Conservation (phyloP, 2,797 vertebrate species). For the Parauchenoglanis ngamensis region DNA sequence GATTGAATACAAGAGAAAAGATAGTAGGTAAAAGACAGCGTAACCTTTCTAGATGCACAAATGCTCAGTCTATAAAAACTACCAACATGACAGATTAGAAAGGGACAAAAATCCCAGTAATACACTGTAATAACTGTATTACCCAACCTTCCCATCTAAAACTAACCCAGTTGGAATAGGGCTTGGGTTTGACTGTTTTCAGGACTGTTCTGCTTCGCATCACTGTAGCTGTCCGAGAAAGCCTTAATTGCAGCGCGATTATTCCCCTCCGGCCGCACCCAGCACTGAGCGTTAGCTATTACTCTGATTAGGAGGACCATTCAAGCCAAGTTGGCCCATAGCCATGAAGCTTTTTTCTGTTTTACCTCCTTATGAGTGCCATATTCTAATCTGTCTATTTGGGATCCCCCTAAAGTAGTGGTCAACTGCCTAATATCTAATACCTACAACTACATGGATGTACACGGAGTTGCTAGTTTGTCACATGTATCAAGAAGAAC, state of each 20-base stretch:
- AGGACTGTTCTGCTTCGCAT: conserved; percentile 25
- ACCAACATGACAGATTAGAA: neutral
- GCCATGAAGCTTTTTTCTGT: conserved; percentile 12
- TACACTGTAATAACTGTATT: neutral
- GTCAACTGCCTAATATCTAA: neutral
- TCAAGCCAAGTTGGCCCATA: conserved; percentile 17
- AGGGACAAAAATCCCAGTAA: neutral
- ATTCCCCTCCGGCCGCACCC: conserved; percentile 24
- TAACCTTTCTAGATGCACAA: neutral
- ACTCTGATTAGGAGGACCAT: conserved; percentile 35
- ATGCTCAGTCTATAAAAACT: neutral
- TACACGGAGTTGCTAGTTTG: neutral
- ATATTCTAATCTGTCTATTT: neutral
- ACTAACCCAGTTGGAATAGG: conserved; percentile 3
- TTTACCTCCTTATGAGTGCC: conserved; percentile 19
- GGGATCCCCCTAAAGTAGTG: neutral
- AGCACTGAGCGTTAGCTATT: conserved; percentile 34
- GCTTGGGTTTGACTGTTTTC: neutral
- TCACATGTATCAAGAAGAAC: neutral
- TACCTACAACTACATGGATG: neutral
- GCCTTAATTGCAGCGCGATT: conserved; percentile 25
- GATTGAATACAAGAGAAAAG: too few species aligned
- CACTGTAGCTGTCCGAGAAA: conserved; percentile 28
- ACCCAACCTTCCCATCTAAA: neutral
- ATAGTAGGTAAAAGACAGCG: neutral